Conservation (phyloP, 2,113 vertebrate genomes). For the Pygoscelis antarcticus region DNA sequence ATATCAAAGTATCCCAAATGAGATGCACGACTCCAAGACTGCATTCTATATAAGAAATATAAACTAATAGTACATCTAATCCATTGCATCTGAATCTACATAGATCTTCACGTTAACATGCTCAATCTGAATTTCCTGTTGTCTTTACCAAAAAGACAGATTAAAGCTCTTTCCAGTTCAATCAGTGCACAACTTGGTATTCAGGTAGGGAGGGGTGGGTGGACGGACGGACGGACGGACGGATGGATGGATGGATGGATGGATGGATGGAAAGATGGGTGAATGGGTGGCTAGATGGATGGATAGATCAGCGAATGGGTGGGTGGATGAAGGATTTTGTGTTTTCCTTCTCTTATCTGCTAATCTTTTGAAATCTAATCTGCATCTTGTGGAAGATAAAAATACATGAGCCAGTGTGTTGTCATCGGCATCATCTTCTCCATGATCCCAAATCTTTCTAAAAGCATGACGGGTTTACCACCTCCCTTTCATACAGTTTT, state of each 20-base stretch:
- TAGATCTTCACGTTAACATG: background rate
- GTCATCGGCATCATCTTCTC: background rate
- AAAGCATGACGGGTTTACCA: background rate
- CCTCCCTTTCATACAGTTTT: background rate
- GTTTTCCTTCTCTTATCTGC: background rate
- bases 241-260: too few species aligned
- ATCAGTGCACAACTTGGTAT: background rate
- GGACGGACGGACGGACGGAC: fast-evolving
- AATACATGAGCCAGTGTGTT: background rate
- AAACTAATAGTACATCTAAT: background rate
- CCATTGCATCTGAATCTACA: background rate
- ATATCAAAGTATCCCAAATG: background rate
- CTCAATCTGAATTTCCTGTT: background rate
- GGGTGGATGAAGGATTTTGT: background rate
- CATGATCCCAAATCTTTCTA: background rate
- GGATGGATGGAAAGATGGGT: too few species aligned
- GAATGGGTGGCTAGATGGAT: too few species aligned
- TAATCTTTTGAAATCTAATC: background rate
- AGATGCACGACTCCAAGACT: background rate
- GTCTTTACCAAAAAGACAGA: background rate
- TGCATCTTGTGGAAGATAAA: background rate
- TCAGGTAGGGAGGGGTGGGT: background rate
- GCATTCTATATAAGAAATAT: background rate
- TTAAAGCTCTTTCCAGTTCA: background rate
- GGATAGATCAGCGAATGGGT: background rate